phyloP scores from a whole-genome alignment of 1,140 invertebrate species.

The Drosophila parvula region DNA sequence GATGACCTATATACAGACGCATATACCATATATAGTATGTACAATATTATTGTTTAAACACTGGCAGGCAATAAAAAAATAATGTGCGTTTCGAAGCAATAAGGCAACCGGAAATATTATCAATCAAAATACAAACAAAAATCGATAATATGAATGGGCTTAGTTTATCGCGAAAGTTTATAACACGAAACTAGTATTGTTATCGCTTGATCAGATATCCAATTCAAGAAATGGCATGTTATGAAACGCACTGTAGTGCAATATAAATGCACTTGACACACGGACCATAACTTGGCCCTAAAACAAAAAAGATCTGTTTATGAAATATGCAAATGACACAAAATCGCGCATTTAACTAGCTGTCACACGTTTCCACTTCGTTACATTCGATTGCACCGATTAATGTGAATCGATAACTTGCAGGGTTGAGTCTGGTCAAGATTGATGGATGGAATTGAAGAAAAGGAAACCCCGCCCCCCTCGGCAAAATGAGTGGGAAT shows the following conservation, averaged over 20 bases:
- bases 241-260: constrained; percentile 19
- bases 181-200: background rate
- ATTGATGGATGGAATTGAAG: constrained; percentile 5
- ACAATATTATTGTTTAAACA: constrained; percentile 1
- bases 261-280: constrained; percentile 8
- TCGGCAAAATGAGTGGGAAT: constrained; percentile 14
- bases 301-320: constrained; percentile 41
- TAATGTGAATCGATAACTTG: constrained; percentile 14
- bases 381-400: constrained; percentile 9
- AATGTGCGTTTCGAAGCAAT: constrained; percentile 13
- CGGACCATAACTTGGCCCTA: constrained; percentile 21
- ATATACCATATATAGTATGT: constrained; percentile 13
- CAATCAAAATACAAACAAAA: background rate
- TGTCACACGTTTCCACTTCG: constrained; percentile 11
- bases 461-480: background rate
- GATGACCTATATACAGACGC: constrained; percentile 32
- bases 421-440: background rate
- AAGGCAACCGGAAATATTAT: background rate
- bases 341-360: constrained; percentile 27
- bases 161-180: background rate
- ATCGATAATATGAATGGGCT: background rate
- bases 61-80: background rate
- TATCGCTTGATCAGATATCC: background rate
- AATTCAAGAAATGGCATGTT: background rate
- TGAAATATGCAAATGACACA: constrained; percentile 67